Conservation (phyloP, 1,140 invertebrate genomes). For the Thaumatotibia leucotreta region DNA sequence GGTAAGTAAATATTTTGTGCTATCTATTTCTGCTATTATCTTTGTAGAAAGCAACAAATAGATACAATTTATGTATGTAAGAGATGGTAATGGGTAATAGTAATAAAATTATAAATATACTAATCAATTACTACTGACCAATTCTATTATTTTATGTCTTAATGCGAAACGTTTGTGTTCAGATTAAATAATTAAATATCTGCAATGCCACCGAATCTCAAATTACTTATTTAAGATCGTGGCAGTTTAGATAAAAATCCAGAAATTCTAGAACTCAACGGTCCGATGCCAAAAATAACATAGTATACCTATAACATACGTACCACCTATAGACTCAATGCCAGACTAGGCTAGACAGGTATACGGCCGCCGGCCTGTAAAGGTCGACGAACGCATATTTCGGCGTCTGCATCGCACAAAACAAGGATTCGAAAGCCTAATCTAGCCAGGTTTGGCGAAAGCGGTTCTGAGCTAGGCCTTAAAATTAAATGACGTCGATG, state of each 20-base stretch:
- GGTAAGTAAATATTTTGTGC: too few species aligned
- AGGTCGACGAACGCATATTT: conserved; percentile 7
- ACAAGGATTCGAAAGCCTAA: conserved; percentile 11
- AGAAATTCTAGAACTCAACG: background rate
- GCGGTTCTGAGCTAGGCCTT: conserved; percentile 1
- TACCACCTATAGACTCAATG: background rate
- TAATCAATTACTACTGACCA: too few species aligned
- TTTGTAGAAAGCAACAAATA: too few species aligned
- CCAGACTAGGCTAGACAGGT: conserved; percentile 8
- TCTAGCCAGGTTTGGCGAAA: background rate
- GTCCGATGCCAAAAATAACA: background rate
- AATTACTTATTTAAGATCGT: too few species aligned
- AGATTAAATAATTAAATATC: too few species aligned
- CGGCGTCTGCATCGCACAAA: background rate
- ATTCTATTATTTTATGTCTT: too few species aligned
- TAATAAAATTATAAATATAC: too few species aligned
- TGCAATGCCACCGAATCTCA: too few species aligned
- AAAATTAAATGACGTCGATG: background rate
- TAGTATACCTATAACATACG: background rate
- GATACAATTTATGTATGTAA: too few species aligned
- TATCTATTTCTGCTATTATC: too few species aligned
- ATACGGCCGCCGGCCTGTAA: conserved; percentile 1
- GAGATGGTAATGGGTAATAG: too few species aligned
- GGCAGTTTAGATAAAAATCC: background rate
- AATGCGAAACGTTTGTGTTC: too few species aligned